Base-by-base conservation (phyloP, 2,888 invertebrate genomes). In the Anthrax anthrax region DNA sequence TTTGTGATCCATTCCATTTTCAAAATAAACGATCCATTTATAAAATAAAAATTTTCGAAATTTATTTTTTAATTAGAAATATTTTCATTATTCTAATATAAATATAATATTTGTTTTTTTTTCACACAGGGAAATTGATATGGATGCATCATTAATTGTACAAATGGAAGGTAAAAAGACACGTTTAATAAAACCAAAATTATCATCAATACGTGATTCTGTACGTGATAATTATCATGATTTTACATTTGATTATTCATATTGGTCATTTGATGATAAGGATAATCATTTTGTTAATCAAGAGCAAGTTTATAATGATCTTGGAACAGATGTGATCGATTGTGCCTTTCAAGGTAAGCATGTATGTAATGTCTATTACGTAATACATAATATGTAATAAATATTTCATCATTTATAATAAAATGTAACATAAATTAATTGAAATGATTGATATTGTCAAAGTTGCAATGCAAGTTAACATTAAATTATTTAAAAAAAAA, bases 221-320 rank as follows among this genome's bases (percentile, higher is more conserved):
- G 60, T 60, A 2, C 61, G 67, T 37, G 82, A 82, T 59, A 77
- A 80, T 61, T 79, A 74, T 67, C 86, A 88, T 65, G 87, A 87
- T 67, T 90, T 89, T 64, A 87, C 88, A 47, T 89, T 88, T 67
- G 89, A 89, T 71, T 82, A 84, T 65, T 88, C 88, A 0, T 89
- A 89, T 63, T 89, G 87, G 87, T 89, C 88, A 44, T 84, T 73
- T 64, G 80, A 84, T 61, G 64, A 72, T 38, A 70, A 69, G 17
- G 84, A 84, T 60, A 65, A 68, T 14, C 77, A 83, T 63, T 89
- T 80, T 67, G 81, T 84, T 36, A 78, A 85, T 12, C 89, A 90
- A 67, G 86, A 87, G 61, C 79, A 82, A 75, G 83, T 83, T 45
- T 81, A 79, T 62, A 71, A 72, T 54, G 81, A 82, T 70, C 71